phyloP scores from a whole-genome alignment of 2,888 invertebrate species.

The Girardia tigrina region DNA sequence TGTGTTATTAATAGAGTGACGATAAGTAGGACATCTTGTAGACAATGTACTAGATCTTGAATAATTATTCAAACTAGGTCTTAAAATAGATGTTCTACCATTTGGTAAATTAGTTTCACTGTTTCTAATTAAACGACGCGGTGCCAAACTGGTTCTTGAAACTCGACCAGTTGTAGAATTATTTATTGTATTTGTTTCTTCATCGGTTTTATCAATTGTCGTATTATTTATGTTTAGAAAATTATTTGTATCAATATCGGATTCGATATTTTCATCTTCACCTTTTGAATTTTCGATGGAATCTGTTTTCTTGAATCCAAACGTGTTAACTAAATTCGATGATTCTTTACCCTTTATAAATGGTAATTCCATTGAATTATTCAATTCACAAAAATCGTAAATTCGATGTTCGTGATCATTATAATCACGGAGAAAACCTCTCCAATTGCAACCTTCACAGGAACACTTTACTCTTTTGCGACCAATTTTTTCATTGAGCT shows the following conservation, averaged over 20 bases:
- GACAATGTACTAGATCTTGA: neutral
- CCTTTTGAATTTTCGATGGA: neutral
- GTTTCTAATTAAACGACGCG: neutral
- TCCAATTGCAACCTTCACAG: constrained; percentile 29
- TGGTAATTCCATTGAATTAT: neutral
- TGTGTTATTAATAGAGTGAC: neutral
- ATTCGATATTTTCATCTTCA: neutral
- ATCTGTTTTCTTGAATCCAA: neutral
- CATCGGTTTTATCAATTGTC: neutral
- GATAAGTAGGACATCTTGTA: neutral
- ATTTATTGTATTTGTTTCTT: neutral
- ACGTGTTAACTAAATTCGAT: neutral
- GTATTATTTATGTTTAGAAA: neutral
- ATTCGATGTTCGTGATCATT: constrained; percentile 32
- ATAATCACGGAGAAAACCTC: constrained; percentile 32
- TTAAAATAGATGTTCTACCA: neutral
- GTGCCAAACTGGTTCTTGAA: neutral
- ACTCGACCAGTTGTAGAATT: neutral
- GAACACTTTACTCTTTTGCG: constrained; percentile 33
- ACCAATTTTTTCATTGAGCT: constrained; percentile 33
- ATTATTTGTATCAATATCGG: neutral
- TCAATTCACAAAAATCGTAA: constrained; percentile 30
- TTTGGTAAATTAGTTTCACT: neutral
- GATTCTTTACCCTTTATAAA: neutral
- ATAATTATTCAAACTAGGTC: neutral